phyloP scores from a whole-genome alignment of 2,113 vertebrate genomes.

The western clawed frog (Xenopus tropicalis) region UCB_Xtro_10.0 CM004443.2:95627001-95627500 shows the following conservation, averaged over 20 bases:
- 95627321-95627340: slow-evolving; percentile 8
- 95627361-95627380: neutral
- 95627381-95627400: neutral
- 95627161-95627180: slow-evolving; percentile 36
- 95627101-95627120: slow-evolving; percentile 32
- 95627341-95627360: slow-evolving; percentile 14
- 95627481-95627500: too few species aligned
- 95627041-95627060: slow-evolving; percentile 22
- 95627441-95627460: too few species aligned
- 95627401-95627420: neutral
- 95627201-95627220: slow-evolving; percentile 41
- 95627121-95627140: slow-evolving; percentile 34
- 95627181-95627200: slow-evolving; percentile 41
- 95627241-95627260: slow-evolving; percentile 42
- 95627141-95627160: slow-evolving; percentile 38
- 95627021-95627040: slow-evolving; percentile 22
- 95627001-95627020: slow-evolving; percentile 11
- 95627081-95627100: slow-evolving; percentile 39
- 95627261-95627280: slow-evolving; percentile 33
- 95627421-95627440: neutral
- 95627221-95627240: slow-evolving; percentile 33
- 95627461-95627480: too few species aligned
- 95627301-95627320: slow-evolving; percentile 30
- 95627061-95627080: slow-evolving; percentile 35
- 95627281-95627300: slow-evolving; percentile 39